Percentiles rank a stretch among this genome's conserved stretches.
Evolutionary conservation across 2,113 vertebrate genomes (phyloP).

Genomic region (Ptilonorhynchus violaceus): DNA sequence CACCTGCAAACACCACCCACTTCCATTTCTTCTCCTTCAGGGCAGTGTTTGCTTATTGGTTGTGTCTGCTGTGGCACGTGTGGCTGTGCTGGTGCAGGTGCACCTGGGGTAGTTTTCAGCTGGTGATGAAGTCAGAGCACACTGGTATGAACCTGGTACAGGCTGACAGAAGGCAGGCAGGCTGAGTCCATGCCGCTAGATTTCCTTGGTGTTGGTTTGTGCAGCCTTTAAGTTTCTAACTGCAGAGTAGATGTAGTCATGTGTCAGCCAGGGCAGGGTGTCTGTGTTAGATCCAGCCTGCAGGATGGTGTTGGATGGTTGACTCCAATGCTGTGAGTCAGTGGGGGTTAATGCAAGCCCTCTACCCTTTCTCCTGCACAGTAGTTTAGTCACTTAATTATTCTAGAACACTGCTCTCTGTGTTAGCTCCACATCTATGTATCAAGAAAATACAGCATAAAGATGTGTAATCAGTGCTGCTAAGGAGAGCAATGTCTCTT

Average conservation of each 20-base stretch:
- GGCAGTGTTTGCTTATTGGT: not conserved
- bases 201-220: not conserved
- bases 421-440: not conserved
- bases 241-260: not conserved
- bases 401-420: rapidly evolving
- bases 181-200: not conserved
- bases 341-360: not conserved
- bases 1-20: not conserved
- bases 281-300: not conserved
- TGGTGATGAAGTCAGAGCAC: rapidly evolving
- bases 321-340: not conserved
- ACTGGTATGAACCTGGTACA: not conserved
- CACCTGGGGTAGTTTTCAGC: not conserved
- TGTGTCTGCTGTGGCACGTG: not conserved
- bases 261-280: not conserved
- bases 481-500: not conserved
- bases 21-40: not conserved
- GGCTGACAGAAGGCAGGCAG: not conserved
- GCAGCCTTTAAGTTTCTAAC: not conserved
- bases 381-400: not conserved
- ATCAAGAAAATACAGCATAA: not conserved
- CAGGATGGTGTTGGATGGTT: not conserved
- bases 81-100: not conserved
- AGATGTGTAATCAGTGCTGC: not conserved
- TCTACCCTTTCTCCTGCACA: not conserved